Percentiles rank a stretch among this genome's conserved stretches.
These are phyloP conservation scores for Semotilus atromaculatus DNA, from an alignment of 2,797 vertebrate species.

Conservation along the genomic window DNA sequence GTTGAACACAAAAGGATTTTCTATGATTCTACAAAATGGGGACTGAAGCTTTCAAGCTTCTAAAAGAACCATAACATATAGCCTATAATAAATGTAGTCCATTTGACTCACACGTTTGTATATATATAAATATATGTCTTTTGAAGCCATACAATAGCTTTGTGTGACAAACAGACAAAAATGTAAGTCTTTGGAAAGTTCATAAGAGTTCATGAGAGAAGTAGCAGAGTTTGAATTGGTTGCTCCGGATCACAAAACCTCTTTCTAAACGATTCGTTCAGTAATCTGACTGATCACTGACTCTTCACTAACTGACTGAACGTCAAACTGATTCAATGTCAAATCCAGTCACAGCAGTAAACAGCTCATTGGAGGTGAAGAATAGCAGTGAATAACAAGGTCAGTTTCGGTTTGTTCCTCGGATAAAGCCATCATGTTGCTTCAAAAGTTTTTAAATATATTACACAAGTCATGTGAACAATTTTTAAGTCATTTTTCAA, in stretches of 20 bases:
- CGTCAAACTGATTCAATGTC: not conserved
- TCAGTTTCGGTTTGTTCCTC: not conserved
- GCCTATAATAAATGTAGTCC: not conserved
- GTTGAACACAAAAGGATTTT: not conserved
- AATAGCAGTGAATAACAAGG: not conserved
- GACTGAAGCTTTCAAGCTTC: not conserved
- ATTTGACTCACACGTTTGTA: not conserved
- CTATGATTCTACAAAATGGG: not conserved
- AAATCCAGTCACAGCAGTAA: not conserved
- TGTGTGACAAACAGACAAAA: not conserved
- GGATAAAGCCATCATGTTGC: not conserved
- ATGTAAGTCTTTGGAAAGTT: not conserved
- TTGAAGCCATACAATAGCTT: not conserved
- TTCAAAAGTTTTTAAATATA: not conserved
- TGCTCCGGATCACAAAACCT: not conserved
- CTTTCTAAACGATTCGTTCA: not conserved
- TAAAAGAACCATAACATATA: not conserved
- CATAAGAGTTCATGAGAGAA: not conserved
- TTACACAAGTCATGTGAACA: not conserved
- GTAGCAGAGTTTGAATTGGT: not conserved
- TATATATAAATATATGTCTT: not conserved
- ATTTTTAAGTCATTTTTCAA: not conserved
- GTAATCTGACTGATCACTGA: not conserved
- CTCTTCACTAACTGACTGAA: not conserved
- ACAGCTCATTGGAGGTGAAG: not conserved